These are phyloP conservation scores for Napeogenes sylphis DNA, from an alignment of 2,888 invertebrate species.

Conservation along the genomic window DNA sequence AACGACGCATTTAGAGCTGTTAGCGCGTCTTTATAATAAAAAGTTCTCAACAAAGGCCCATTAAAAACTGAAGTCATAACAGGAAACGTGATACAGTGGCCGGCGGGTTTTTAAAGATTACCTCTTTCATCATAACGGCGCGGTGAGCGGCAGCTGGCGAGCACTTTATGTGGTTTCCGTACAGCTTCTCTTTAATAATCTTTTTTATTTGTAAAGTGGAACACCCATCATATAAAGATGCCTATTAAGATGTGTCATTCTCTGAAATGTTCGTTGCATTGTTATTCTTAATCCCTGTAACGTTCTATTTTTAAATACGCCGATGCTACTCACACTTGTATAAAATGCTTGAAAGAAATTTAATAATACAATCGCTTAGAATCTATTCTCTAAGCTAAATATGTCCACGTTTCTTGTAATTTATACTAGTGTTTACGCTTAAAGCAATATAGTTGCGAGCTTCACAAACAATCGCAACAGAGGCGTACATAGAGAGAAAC, in stretches of 20 bases:
- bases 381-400: neutral
- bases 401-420: conserved; percentile 12
- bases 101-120: conserved; percentile 55
- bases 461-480: conserved; percentile 23
- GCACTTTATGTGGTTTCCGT: conserved; percentile 71
- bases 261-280: conserved; percentile 29
- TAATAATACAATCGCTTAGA: neutral
- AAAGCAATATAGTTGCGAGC: conserved; percentile 35
- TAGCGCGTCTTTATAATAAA: conserved; percentile 65
- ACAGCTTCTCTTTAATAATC: conserved; percentile 72
- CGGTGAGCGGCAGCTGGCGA: conserved; percentile 69
- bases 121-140: conserved; percentile 72
- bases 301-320: conserved; percentile 22
- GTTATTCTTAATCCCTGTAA: conserved; percentile 30
- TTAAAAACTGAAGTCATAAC: conserved; percentile 76
- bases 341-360: conserved; percentile 8
- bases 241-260: conserved; percentile 52
- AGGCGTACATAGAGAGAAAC: conserved; percentile 37
- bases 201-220: conserved; percentile 70
- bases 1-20: conserved; percentile 57
- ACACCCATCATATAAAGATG: conserved; percentile 61
- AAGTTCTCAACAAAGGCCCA: conserved; percentile 63
- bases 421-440: conserved; percentile 27
- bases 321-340: conserved; percentile 15
- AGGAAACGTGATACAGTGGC: conserved; percentile 73